A percentile compares a stretch with the other conserved stretches of the same genome.
These are phyloP conservation scores for Tupaia tana DNA, from an alignment of 2,113 vertebrate species.

Conservation along the genomic window DNA sequence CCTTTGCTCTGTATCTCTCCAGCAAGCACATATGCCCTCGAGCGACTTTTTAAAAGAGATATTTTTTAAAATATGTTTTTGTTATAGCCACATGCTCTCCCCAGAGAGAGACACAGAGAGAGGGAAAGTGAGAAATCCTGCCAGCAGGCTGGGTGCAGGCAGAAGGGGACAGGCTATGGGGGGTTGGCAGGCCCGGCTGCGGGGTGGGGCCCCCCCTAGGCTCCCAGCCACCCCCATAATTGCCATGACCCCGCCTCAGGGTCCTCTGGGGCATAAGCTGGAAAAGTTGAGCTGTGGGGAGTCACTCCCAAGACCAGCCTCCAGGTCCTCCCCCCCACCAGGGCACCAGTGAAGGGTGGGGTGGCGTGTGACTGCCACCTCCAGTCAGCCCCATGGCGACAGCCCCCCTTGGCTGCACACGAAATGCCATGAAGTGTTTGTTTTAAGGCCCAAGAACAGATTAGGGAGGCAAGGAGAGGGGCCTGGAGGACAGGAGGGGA, in stretches of 20 bases:
- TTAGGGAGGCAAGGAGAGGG: not conserved
- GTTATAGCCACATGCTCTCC: no score
- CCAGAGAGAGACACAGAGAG: no score
- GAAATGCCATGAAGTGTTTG: not conserved
- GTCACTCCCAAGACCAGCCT: not conserved
- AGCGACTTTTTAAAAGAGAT: no score
- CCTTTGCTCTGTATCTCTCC: no score
- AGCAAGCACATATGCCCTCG: no score
- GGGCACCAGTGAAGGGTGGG: not conserved
- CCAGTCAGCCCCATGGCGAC: accelerated
- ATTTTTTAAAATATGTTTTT: no score
- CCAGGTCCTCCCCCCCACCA: not conserved
- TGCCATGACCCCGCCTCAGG: no score
- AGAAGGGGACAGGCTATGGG: not conserved
- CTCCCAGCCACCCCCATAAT: not conserved
- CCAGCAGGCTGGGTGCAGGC: not conserved
- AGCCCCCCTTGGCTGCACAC: not conserved
- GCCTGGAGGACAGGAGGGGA: no score
- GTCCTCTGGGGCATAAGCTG: not conserved
- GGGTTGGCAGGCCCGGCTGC: not conserved
- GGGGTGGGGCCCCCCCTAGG: not conserved
- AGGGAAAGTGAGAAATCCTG: no score
- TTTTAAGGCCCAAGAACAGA: not conserved
- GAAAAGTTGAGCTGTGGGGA: not conserved
- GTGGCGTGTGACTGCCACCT: not conserved